phyloP scores from a whole-genome alignment of 1,140 invertebrate genomes.

The Drosophila neocordata region DNA sequence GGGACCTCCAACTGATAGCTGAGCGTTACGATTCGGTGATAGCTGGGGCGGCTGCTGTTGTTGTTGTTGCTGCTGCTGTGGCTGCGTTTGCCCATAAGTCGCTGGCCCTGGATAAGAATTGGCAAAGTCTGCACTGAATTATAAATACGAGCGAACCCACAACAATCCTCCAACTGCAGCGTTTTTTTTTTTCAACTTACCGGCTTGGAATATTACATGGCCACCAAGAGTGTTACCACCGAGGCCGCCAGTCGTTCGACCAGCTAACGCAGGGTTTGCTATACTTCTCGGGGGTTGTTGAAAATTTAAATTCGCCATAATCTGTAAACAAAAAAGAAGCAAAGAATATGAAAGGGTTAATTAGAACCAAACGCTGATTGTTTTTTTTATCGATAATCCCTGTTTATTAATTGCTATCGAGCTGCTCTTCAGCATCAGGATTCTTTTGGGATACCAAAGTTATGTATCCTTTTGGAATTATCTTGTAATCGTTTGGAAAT shows the following conservation, averaged over 20 bases:
- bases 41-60: slow-evolving; percentile 85
- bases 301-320: slow-evolving; percentile 93
- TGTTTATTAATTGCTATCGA: background rate
- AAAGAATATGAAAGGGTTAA: background rate
- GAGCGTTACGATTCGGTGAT: slow-evolving; percentile 84
- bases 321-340: slow-evolving; percentile 44
- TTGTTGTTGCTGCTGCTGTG: slow-evolving; percentile 84
- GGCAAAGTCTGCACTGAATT: slow-evolving; percentile 48
- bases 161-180: background rate
- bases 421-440: slow-evolving; percentile 5
- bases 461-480: too few relatives aligned
- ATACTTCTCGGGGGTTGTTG: slow-evolving; percentile 90
- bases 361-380: background rate
- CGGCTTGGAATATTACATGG: slow-evolving; percentile 88
- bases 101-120: slow-evolving; percentile 76
- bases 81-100: slow-evolving; percentile 83
- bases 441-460: too few relatives aligned
- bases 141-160: slow-evolving; percentile 8
- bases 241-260: slow-evolving; percentile 85
- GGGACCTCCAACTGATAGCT: slow-evolving; percentile 83
- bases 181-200: slow-evolving; percentile 49
- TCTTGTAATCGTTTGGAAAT: too few relatives aligned
- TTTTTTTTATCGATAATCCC: slow-evolving; percentile 2
- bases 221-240: slow-evolving; percentile 85
- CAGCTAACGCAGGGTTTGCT: slow-evolving; percentile 87